Evolutionary conservation across 2,888 invertebrate genomes (phyloP).

Genomic region (Entomobrya multifasciata): DNA sequence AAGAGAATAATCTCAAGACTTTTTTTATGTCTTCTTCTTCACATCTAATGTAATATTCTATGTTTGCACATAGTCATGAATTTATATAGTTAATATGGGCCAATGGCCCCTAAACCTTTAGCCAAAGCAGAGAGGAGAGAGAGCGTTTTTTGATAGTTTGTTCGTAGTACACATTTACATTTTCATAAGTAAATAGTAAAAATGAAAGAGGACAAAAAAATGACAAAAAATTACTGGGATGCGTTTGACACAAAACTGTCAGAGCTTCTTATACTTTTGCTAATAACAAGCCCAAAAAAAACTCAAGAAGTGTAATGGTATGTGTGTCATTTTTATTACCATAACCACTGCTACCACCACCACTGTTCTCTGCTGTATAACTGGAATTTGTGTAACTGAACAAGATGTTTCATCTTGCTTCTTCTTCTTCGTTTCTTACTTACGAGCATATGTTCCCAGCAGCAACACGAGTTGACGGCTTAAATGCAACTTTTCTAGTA

Average conservation of each 20-base stretch:
- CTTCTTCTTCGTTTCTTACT: too few relatives aligned
- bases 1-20: constrained; percentile 20
- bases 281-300: constrained; percentile 35
- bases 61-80: neutral
- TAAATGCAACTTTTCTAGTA: too few relatives aligned
- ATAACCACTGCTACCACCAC: constrained; percentile 12
- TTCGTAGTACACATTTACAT: constrained; percentile 17
- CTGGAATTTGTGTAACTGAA: too few relatives aligned
- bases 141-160: too few relatives aligned
- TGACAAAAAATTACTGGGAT: constrained; percentile 25
- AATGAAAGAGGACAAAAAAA: constrained; percentile 7
- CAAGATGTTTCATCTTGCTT: too few relatives aligned
- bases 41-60: too few relatives aligned
- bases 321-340: constrained; percentile 58
- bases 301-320: constrained; percentile 22
- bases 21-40: constrained; percentile 1
- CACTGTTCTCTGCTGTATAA: too few relatives aligned
- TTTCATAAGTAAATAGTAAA: neutral
- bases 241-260: constrained; percentile 64
- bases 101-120: constrained; percentile 11
- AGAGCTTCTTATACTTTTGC: constrained; percentile 45
- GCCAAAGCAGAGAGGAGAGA: too few relatives aligned
- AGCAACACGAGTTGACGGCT: too few relatives aligned
- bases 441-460: too few relatives aligned
- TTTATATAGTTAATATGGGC: neutral